Evolutionary conservation across 2,113 vertebrate species (phyloP).

Genomic region (Lethenteron reissneri): DNA sequence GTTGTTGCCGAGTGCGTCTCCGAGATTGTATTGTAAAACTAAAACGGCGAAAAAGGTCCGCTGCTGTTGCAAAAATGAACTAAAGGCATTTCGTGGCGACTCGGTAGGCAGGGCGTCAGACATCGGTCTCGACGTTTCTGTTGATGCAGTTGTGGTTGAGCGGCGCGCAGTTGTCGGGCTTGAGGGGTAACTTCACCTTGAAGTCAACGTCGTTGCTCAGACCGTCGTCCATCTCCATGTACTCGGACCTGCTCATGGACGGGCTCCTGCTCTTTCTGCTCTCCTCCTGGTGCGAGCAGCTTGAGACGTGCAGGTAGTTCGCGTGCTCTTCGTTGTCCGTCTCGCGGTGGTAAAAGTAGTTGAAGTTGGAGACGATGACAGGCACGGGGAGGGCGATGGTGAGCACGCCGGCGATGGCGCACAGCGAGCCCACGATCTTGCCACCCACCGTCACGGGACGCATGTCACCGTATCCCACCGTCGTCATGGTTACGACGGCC

Average conservation of each 20-base stretch:
- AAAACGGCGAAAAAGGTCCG: no score
- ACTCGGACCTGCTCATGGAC: background rate
- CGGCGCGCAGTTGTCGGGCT: background rate
- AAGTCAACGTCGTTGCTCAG: no score
- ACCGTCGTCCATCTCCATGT: no score
- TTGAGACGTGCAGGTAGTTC: slow-evolving; percentile 1
- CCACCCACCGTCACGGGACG: background rate
- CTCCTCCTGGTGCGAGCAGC: background rate
- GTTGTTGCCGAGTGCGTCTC: no score
- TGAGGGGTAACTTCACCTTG: no score
- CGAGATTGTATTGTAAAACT: no score
- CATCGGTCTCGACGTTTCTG: background rate
- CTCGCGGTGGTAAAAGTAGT: slow-evolving; percentile 4
- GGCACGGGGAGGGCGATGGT: slow-evolving; percentile 6
- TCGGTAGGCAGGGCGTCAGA: background rate
- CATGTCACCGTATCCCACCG: background rate
- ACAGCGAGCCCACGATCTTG: slow-evolving; percentile 4
- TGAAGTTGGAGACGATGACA: background rate
- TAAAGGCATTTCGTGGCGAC: no score
- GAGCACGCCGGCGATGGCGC: slow-evolving; percentile 1
- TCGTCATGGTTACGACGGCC: slow-evolving; percentile 4
- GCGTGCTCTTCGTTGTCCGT: background rate
- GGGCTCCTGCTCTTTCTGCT: slow-evolving; percentile 1
- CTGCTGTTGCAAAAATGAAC: no score
- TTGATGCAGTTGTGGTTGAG: background rate